Conservation (phyloP, 1,140 invertebrate species). For the Acromyrmex echinatior region DNA sequence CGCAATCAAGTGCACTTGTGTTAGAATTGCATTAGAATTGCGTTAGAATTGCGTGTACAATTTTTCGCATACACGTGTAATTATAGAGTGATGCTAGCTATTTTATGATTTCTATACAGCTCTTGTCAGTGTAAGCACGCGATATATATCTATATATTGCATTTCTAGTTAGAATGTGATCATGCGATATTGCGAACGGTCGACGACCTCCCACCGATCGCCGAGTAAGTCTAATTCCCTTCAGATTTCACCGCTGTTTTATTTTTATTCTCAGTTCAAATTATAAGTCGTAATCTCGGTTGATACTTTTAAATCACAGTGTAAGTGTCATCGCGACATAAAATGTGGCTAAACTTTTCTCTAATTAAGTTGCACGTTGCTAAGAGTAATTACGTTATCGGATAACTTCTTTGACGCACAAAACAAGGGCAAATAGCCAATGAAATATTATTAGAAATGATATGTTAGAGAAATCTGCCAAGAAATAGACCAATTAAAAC, state of each 20-base stretch:
- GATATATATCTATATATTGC: slow-evolving; percentile 45
- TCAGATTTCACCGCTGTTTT: slow-evolving; percentile 42
- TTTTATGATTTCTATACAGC: slow-evolving; percentile 15
- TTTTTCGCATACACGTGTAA: slow-evolving; percentile 16
- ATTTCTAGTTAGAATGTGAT: slow-evolving; percentile 57
- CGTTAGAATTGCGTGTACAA: slow-evolving; percentile 8
- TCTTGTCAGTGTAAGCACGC: slow-evolving; percentile 45
- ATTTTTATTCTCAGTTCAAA: slow-evolving; percentile 44
- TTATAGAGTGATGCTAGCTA: slow-evolving; percentile 28
- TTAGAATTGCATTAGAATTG: slow-evolving; percentile 14
- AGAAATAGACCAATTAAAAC: slow-evolving; percentile 22
- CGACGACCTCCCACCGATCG: slow-evolving; percentile 54
- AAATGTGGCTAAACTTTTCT: slow-evolving; percentile 1
- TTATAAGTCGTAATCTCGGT: neutral
- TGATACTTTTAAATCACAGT: neutral
- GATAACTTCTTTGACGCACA: neutral
- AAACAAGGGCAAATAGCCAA: neutral
- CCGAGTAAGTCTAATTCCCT: slow-evolving; percentile 45
- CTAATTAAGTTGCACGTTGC: slow-evolving; percentile 22
- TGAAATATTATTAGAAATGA: neutral
- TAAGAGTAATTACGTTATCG: neutral
- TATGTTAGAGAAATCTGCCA: neutral
- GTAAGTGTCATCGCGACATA: neutral
- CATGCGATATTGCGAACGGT: slow-evolving; percentile 32
- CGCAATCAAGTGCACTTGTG: slow-evolving; percentile 6